Evolutionary conservation across 2,888 invertebrate genomes (phyloP), one percentile per base, ranked within the genome.

Genomic region (Eupithecia dodoneata): DNA sequence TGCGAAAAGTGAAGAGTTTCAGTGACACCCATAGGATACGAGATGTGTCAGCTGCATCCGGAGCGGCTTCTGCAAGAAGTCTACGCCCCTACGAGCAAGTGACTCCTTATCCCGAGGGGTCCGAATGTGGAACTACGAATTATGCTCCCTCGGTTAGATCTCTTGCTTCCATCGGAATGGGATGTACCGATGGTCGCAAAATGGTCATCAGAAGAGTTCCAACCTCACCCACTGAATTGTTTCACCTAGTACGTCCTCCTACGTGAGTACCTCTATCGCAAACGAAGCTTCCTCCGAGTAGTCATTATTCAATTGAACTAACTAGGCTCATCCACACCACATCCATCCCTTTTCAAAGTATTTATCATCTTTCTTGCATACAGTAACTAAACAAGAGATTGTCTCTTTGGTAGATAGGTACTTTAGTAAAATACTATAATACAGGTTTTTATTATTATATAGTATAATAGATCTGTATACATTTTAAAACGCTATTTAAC

Each of bases 151-250:
- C 97, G 52, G 96, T 97, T 81, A 95, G 97, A 81, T 98, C 98
- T 71, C 96, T 98, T 85, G 97, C 98, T 76, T 98, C 98, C 73
- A 97, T 98, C 84, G 98, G 98, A 73, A 97, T 98, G 96, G 98
- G 98, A 52, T 98, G 98, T 81, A 98, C 98, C 66, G 98, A 98
- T 92, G 98, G 98, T 71, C 96, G 97, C 85, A 97, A 97, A 94
- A 96, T 98, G 96, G 97, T 98, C 85, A 97, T 98, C 85, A 95
- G 97, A 86, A 96, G 97, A 87, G 97, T 98, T 84, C 98, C 98
- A 76, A 97, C 97, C 74, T 97, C 98, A 83, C 98, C 98, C 77
- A 97, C 97, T 83, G 98, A 98, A 94, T 95, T 98, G 84, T 97
- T 98, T 90, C 98, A 97, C 94, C 97, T 98, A 93, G 97, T 97